These are phyloP conservation scores for Stegastes partitus DNA, from an alignment of 2,113 vertebrate species.

Conservation along the genomic window DNA sequence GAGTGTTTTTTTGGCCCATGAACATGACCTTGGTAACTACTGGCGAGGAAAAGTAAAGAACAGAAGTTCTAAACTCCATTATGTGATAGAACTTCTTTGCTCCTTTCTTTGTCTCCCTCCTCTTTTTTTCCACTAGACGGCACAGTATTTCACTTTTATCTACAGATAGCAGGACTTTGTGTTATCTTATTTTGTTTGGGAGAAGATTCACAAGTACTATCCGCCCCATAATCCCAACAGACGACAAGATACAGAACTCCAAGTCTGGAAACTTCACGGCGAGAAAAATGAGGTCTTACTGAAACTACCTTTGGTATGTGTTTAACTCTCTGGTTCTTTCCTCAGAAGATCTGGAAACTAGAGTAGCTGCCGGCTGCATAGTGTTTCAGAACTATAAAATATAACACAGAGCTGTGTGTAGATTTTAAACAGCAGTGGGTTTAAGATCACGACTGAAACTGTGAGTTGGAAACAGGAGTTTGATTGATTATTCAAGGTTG, in stretches of 20 bases:
- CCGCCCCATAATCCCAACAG: constrained; percentile 77
- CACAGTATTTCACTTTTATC: constrained; percentile 87
- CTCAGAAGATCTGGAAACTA: constrained; percentile 47
- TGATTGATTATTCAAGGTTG: constrained; percentile 13
- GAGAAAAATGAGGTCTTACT: constrained; percentile 80
- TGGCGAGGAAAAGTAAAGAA: constrained; percentile 63
- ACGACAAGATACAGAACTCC: constrained; percentile 81
- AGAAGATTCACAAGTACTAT: constrained; percentile 78
- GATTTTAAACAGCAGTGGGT: constrained; percentile 11
- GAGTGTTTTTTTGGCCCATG: constrained; percentile 60
- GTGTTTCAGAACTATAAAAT: constrained; percentile 25
- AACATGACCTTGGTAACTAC: constrained; percentile 82
- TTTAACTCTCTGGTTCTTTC: constrained; percentile 71
- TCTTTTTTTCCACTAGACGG: constrained; percentile 72
- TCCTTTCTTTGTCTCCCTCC: constrained; percentile 59
- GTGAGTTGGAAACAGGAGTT: neutral
- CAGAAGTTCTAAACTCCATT: constrained; percentile 82
- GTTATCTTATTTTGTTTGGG: constrained; percentile 86
- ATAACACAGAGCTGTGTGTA: neutral
- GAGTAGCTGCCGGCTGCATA: constrained; percentile 9
- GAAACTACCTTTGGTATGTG: constrained; percentile 69
- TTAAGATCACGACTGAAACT: constrained; percentile 20
- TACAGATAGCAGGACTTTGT: constrained; percentile 84
- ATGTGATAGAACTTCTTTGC: constrained; percentile 71
- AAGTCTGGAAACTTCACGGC: constrained; percentile 79